Evolutionary conservation across 2,888 invertebrate genomes (phyloP), one percentile per base, ranked within the genome.

Genomic region (Patella caerulea): DNA sequence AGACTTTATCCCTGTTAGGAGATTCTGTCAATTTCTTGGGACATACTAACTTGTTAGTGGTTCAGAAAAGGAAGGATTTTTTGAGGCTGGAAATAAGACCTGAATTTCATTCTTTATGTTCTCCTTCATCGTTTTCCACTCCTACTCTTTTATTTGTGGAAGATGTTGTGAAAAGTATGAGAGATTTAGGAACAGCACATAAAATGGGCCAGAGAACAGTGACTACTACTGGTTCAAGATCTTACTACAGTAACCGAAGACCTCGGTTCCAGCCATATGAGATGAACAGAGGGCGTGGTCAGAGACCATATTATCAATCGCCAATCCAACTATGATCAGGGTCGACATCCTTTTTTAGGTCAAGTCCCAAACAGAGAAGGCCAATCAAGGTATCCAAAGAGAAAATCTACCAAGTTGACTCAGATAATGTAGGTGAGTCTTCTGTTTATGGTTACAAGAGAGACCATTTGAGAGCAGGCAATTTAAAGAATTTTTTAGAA

Each of bases 391-490:
- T n/a, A 59, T n/a, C 59, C n/a, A n/a, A 59, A 59, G 19, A 19
- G 56, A 2, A 56, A 56, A 14, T 7, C 2, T 15, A 56, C 17
- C 15, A 56, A 56, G 56, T 56, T 2, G 56, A 56, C 5, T 15
- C 14, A 15, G 14, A 15, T 15, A 14, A 56, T 15, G 56, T 56
- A 56, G 56, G 59, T 59, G 59, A 59, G 59, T 59, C 19, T 1
- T 15, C 59, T 59, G 19, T n/a, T 59, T n/a, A 7, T 19, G n/a
- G 0, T 59, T 34, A 34, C 34, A 19, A 59, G 17, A 17, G 59
- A 59, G n/a, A 59, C 7, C 59, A 59, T 59, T 59, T 59, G 59
- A 59, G n/a, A 59, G 59, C 59, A 59, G 59, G 19, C 9, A 59
- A 9, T 19, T 59, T 59, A 2, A 59, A 19, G 19, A n/a, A 19